These are phyloP conservation scores for Leguminivora glycinivorella DNA, from an alignment of 1,140 invertebrate genomes.

Conservation along the genomic window DNA sequence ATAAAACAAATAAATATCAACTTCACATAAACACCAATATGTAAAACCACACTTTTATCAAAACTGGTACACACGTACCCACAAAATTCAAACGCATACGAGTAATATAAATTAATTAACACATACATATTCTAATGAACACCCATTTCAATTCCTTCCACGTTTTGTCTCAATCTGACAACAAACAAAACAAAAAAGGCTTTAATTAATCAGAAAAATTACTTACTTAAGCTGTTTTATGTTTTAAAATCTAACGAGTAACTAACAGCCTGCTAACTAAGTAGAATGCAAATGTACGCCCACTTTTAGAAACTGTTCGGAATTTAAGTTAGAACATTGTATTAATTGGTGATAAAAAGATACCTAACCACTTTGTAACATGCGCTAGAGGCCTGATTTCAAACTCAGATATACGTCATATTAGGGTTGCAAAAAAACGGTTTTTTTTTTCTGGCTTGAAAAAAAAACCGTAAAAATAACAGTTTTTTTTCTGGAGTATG, in stretches of 20 bases:
- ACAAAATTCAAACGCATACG: background rate
- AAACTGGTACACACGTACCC: background rate
- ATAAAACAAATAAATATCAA: no score
- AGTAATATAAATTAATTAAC: constrained; percentile 7
- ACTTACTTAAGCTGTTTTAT: background rate
- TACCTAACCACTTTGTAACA: constrained; percentile 1
- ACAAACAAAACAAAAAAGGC: background rate
- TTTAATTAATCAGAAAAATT: background rate
- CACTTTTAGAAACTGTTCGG: background rate
- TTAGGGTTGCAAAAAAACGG: no score
- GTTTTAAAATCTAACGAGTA: background rate
- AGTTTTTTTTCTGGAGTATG: no score
- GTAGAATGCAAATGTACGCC: constrained; percentile 19
- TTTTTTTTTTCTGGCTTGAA: no score
- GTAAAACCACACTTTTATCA: background rate
- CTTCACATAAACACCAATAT: no score
- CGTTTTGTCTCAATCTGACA: constrained; percentile 11
- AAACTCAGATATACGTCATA: no score
- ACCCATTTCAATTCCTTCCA: constrained; percentile 8
- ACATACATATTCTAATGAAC: constrained; percentile 10
- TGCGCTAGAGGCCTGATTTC: background rate
- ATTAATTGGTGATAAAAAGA: constrained; percentile 23
- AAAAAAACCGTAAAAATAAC: no score
- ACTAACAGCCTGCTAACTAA: constrained; percentile 8
- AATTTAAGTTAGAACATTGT: background rate